phyloP scores from a whole-genome alignment of 2,797 vertebrate species.

The Mionectes olivaceus region DNA sequence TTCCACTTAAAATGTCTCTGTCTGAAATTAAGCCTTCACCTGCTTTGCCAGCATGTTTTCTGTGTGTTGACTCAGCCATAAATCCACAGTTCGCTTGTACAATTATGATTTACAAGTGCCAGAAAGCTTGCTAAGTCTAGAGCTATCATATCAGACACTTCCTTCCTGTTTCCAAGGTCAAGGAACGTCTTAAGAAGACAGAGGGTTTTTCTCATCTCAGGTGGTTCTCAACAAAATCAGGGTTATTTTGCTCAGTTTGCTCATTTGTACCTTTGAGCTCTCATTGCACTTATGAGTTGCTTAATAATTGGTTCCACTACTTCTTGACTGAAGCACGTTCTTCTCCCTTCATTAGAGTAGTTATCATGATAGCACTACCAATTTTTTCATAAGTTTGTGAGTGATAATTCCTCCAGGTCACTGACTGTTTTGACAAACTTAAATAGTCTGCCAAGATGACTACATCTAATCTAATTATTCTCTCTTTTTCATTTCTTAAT shows the following conservation, averaged over 20 bases:
- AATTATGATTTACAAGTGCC: neutral
- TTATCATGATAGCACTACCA: neutral
- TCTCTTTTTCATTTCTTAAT: neutral
- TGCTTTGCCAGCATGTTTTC: neutral
- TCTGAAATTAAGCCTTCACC: neutral
- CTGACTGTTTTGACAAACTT: neutral
- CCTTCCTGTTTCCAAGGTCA: neutral
- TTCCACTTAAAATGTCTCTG: neutral
- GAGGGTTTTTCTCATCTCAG: neutral
- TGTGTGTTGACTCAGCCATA: neutral
- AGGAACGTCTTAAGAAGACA: neutral
- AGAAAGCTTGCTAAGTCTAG: neutral
- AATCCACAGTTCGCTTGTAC: neutral
- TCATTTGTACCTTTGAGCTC: neutral
- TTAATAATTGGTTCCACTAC: neutral
- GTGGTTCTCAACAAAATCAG: neutral
- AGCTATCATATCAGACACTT: neutral
- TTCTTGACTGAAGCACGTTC: neutral
- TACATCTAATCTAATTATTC: neutral
- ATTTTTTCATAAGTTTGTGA: neutral
- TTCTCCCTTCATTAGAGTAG: neutral
- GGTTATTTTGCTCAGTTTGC: neutral
- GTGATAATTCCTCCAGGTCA: neutral
- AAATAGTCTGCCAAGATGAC: neutral
- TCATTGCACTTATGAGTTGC: neutral